Evolutionary conservation across 2,888 invertebrate species (phyloP).

Genomic region (Venusia cambrica): DNA sequence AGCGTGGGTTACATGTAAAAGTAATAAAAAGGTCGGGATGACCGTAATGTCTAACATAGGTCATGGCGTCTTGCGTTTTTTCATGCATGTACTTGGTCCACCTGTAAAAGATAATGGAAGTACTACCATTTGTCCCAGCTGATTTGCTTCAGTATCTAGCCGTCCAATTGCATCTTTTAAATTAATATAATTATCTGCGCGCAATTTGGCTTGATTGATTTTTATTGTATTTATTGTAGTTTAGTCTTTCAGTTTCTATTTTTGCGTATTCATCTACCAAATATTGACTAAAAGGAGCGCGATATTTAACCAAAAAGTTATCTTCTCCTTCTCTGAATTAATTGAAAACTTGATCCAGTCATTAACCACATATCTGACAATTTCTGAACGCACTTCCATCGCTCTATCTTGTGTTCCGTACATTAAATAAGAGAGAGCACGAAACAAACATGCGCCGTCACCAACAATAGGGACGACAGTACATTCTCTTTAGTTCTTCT

Average conservation of each 20-base stretch:
- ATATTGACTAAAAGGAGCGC: constrained; percentile 20
- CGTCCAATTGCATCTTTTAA: constrained; percentile 29
- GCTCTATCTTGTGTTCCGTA: too few relatives aligned
- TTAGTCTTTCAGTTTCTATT: constrained; percentile 25
- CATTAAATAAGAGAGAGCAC: too few relatives aligned
- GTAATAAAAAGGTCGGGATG: constrained; percentile 33
- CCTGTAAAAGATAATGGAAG: constrained; percentile 30
- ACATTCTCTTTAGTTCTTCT: too few relatives aligned
- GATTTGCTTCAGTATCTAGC: constrained; percentile 15
- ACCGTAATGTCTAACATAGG: constrained; percentile 41
- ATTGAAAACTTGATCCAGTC: too few relatives aligned
- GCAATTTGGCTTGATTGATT: constrained; percentile 21
- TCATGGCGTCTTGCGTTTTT: constrained; percentile 35
- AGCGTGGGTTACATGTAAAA: constrained; percentile 12
- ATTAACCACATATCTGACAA: too few relatives aligned
- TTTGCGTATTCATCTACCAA: constrained; percentile 26
- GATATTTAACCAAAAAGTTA: not conserved
- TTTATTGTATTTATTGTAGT: constrained; percentile 27
- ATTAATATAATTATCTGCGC: constrained; percentile 28
- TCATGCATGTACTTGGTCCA: constrained; percentile 34
- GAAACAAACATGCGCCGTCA: too few relatives aligned
- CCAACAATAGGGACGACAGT: too few relatives aligned
- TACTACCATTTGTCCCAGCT: constrained; percentile 16
- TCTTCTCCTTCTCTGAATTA: not conserved
- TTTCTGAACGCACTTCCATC: too few relatives aligned